phyloP scores from a whole-genome alignment of 1,140 invertebrate genomes.

The Drosophila pseudoobscura region DNA sequence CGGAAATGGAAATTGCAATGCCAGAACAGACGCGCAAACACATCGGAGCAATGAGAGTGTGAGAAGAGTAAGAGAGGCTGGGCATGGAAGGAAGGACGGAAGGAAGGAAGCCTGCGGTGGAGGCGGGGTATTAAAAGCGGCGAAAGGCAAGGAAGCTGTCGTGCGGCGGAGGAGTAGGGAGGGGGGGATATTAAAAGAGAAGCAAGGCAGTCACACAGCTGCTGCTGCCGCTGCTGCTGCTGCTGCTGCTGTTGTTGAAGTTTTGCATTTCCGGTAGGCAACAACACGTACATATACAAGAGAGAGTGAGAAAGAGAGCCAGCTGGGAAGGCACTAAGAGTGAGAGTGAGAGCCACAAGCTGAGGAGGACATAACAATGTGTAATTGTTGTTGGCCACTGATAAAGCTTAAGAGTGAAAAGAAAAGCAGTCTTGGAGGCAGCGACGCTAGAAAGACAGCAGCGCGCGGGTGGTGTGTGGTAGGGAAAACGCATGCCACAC shows the following conservation, averaged over 20 bases:
- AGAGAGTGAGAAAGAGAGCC: neutral
- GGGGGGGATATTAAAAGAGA: neutral
- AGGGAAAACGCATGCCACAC: conserved; percentile 10
- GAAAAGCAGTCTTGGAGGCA: neutral
- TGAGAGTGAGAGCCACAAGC: conserved; percentile 36
- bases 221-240: conserved; percentile 8
- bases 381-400: conserved; percentile 75
- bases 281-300: conserved; percentile 35
- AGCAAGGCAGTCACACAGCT: conserved; percentile 27
- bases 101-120: conserved; percentile 7
- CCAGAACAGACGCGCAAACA: conserved; percentile 57
- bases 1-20: conserved; percentile 77
- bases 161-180: neutral
- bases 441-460: conserved; percentile 3
- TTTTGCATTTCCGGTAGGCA: conserved; percentile 81
- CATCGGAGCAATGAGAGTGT: conserved; percentile 22
- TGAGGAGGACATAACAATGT: conserved; percentile 74
- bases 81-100: conserved; percentile 1
- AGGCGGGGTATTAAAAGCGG: too few relatives aligned
- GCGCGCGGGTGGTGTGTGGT: too few relatives aligned
- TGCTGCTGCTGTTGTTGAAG: conserved; percentile 60
- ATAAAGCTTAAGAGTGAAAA: conserved; percentile 69
- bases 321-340: too few relatives aligned
- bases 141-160: too few relatives aligned
- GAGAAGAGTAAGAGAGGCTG: neutral